Conservation (phyloP, 2,113 vertebrate genomes). For the Todiramphus chloris region DNA sequence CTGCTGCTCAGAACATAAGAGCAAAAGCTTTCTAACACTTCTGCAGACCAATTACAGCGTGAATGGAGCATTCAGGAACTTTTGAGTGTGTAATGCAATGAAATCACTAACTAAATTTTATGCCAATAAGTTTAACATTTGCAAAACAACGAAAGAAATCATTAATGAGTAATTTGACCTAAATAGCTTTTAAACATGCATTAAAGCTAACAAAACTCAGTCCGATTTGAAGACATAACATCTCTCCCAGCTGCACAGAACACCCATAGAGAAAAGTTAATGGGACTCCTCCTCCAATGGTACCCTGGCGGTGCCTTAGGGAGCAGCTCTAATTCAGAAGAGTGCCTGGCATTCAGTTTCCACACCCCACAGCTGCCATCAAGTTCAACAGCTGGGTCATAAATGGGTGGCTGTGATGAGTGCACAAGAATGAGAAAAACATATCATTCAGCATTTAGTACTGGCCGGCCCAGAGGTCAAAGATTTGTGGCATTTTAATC, state of each 20-base stretch:
- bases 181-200: not conserved
- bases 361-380: constrained; percentile 66
- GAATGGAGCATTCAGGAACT: constrained; percentile 20
- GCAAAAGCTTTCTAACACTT: not conserved
- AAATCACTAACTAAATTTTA: not conserved
- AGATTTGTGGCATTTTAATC: constrained; percentile 35
- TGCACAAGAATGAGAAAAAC: constrained; percentile 53
- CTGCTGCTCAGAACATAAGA: constrained; percentile 4
- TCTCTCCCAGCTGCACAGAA: constrained; percentile 41
- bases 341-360: constrained; percentile 64
- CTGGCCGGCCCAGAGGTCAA: constrained; percentile 9
- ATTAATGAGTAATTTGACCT: not conserved
- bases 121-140: not conserved
- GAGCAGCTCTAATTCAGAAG: constrained; percentile 53
- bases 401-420: constrained; percentile 59
- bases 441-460: constrained; percentile 55
- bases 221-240: not conserved
- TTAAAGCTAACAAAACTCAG: constrained; percentile 27
- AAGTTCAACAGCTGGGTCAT: constrained; percentile 74
- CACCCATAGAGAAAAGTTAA: constrained; percentile 29
- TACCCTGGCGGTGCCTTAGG: not conserved
- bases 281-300: constrained; percentile 28
- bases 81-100: not conserved
- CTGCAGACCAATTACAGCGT: not conserved
- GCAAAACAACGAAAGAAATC: not conserved